A percentile compares a stretch with the other conserved stretches of the same genome.
Conservation (phyloP, 1,140 invertebrate genomes). For the Drosophila bocqueti region DNA sequence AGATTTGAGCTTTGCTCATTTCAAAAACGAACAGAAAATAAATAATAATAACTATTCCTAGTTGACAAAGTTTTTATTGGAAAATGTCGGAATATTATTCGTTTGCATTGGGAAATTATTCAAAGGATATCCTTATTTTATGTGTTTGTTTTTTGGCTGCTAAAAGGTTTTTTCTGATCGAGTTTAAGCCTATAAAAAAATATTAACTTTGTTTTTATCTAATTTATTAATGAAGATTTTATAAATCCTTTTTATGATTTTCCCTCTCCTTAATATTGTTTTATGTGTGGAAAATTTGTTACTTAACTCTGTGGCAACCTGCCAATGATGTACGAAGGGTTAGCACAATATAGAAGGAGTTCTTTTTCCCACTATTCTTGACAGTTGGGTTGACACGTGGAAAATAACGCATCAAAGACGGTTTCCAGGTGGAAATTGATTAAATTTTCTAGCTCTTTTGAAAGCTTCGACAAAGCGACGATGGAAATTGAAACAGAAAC, state of each 20-base stretch:
- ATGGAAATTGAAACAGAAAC: constrained; percentile 45
- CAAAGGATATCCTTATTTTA: background rate
- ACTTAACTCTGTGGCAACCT: background rate
- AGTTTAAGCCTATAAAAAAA: background rate
- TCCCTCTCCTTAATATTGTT: background rate
- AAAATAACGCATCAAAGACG: constrained; percentile 31
- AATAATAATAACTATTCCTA: constrained; percentile 5
- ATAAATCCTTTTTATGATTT: background rate
- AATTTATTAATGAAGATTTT: background rate
- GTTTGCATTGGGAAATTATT: constrained; percentile 12
- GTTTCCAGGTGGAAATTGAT: constrained; percentile 62
- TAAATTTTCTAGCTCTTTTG: constrained; percentile 50
- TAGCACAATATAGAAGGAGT: background rate
- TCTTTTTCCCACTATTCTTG: background rate
- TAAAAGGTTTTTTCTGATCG: background rate
- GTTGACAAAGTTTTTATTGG: constrained; percentile 7
- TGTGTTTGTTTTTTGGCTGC: background rate
- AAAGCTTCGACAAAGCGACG: constrained; percentile 34
- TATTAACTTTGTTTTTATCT: background rate
- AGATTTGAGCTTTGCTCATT: constrained; percentile 6
- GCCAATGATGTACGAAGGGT: constrained; percentile 12
- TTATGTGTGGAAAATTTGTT: too few relatives aligned
- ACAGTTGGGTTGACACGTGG: constrained; percentile 21
- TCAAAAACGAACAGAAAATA: background rate
- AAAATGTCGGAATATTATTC: constrained; percentile 1